Base-by-base conservation (phyloP, 2,797 vertebrate species). In the Acomys russatus region DNA sequence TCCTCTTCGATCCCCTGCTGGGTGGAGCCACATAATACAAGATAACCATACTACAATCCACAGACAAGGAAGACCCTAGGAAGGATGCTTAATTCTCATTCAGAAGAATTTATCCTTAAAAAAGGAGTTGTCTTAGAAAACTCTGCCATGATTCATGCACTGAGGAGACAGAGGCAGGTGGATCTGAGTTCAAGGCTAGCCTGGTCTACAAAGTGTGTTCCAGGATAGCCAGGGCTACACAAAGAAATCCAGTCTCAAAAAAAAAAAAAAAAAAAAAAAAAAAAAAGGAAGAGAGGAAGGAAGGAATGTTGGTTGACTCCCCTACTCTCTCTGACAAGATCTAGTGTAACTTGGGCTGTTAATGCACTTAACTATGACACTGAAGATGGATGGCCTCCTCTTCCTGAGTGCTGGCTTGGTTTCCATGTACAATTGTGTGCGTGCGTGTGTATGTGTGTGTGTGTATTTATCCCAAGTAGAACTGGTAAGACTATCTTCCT, bases 401-500 rank as follows among this genome's bases (percentile, higher is more conserved):
- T 51, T 54, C 30, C 64, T 49, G 63, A 85, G 44, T 51, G 28
- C 82, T n/a, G 28, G 30, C 12, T 33, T 70, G 18, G 9, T 83
- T 94, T 91, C 82, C 73, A 95, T 92, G 44, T 9, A 78, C 92
- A 88, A 94, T 95, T 54, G 54, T 54, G 54, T 54, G 54, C 11
- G 9, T 56, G 56, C 14, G 54, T 56, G 54, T 56, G 54, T 56
- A 14, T 56, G 54, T 56, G 54, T 56, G 56, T 56, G 56, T 56
- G 56, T 56, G 56, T 56, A 15, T 56, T 7, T 92, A 90, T 83
- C 54, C 30, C 80, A 94, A 91, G 51, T 78, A 91, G 79, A 94
- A 92, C 54, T 88, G 84, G 84, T 49, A 95, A 95, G 61, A 83
- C 35, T 78, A 70, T 89, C 23, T 94, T 92, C 63, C 83, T 82